Percentiles rank a stretch among this genome's conserved stretches.
Conservation (phyloP, 2,113 vertebrate genomes). For the Protomyctophum bolini region DNA sequence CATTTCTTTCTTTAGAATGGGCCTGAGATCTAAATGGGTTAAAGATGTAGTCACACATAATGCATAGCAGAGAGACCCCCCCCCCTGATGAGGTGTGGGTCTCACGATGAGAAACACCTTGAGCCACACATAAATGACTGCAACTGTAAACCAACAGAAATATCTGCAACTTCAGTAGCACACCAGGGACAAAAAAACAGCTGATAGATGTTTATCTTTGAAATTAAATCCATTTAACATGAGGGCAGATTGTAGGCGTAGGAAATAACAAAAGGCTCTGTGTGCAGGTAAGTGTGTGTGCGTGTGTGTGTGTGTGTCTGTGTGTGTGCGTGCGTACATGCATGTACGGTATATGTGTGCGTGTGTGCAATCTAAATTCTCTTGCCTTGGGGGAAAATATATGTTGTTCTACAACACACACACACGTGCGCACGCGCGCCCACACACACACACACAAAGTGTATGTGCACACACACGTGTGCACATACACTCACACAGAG, state of each 20-base stretch:
- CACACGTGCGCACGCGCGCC: conserved; percentile 16
- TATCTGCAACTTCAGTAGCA: conserved; percentile 20
- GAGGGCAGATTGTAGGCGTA: too few relatives aligned
- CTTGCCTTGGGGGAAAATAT: conserved; percentile 61
- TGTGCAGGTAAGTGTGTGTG: background rate
- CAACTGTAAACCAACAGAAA: conserved; percentile 37
- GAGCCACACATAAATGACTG: conserved; percentile 27
- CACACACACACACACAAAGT: conserved; percentile 9
- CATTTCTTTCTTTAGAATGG: too few relatives aligned
- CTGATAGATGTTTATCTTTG: conserved; percentile 43
- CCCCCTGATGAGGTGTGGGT: background rate
- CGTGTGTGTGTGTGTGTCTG: conserved; percentile 25
- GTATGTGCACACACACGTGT: conserved; percentile 2
- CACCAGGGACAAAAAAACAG: conserved; percentile 16
- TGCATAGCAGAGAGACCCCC: background rate
- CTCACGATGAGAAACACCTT: conserved; percentile 7
- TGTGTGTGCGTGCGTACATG: conserved; percentile 37
- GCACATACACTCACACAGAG: conserved; percentile 34
- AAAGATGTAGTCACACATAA: too few relatives aligned
- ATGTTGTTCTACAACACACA: conserved; percentile 55
- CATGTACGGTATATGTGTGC: background rate
- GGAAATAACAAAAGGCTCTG: conserved; percentile 48
- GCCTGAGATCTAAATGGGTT: too few relatives aligned
- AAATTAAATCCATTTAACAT: conserved; percentile 35
- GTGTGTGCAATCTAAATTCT: conserved; percentile 43